Conservation (phyloP, 2,113 vertebrate genomes). For the Dascyllus trimaculatus region DNA sequence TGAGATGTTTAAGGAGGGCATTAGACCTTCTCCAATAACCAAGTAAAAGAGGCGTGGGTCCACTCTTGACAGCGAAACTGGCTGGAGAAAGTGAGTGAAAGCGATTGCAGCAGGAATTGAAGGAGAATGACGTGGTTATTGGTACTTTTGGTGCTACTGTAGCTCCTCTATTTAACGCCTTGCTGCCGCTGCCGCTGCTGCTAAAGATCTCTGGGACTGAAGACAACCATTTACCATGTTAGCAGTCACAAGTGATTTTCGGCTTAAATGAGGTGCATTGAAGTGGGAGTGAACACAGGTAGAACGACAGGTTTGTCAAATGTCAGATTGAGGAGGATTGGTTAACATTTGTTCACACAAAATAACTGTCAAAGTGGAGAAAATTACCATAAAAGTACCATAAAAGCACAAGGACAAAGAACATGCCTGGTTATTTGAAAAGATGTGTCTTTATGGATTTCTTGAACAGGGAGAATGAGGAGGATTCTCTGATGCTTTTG, state of each 20-base stretch:
- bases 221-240: slow-evolving; percentile 47
- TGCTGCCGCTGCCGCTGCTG: slow-evolving; percentile 32
- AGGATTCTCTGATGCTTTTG: no score
- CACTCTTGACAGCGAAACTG: slow-evolving; percentile 12
- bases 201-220: slow-evolving; percentile 42
- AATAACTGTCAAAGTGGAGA: neutral
- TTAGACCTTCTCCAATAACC: slow-evolving; percentile 43
- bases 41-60: slow-evolving; percentile 36
- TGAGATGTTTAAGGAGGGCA: slow-evolving; percentile 34
- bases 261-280: neutral
- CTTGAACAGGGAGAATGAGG: no score
- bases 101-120: slow-evolving; percentile 2
- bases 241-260: slow-evolving; percentile 57
- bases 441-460: no score
- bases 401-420: neutral
- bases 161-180: slow-evolving; percentile 55
- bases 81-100: slow-evolving; percentile 12
- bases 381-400: neutral
- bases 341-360: neutral
- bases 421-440: neutral
- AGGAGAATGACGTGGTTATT: slow-evolving; percentile 40
- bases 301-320: neutral
- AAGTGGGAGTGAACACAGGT: slow-evolving; percentile 1
- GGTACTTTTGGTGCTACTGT: slow-evolving; percentile 31
- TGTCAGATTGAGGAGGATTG: neutral